Conservation (phyloP, 2,797 vertebrate genomes). For the Mormyrops boulengeri region DNA sequence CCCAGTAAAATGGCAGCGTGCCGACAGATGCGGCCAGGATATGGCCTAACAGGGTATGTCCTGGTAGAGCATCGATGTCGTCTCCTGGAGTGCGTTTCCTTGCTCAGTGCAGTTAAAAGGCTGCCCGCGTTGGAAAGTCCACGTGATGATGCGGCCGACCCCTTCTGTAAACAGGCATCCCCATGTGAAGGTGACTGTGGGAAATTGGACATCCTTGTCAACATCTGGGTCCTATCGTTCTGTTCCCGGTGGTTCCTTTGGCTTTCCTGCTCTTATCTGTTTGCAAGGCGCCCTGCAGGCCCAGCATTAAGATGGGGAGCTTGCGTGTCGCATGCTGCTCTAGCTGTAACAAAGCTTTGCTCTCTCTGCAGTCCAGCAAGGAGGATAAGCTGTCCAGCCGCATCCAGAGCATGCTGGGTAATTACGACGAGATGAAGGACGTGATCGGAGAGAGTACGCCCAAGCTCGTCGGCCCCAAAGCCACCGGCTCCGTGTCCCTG, state of each 20-base stretch:
- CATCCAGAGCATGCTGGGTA: conserved; percentile 98
- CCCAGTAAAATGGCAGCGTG: background rate
- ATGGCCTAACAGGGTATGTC: background rate
- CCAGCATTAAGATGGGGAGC: background rate
- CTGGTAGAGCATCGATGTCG: background rate
- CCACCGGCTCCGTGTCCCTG: conserved; percentile 70
- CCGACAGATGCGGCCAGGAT: background rate
- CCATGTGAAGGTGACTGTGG: background rate
- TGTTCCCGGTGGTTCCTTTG: background rate
- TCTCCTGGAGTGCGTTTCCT: background rate
- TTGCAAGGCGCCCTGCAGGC: background rate
- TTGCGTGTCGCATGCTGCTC: background rate
- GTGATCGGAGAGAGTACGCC: conserved; percentile 87
- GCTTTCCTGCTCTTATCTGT: background rate
- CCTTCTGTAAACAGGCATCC: background rate
- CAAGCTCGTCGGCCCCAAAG: conserved; percentile 80
- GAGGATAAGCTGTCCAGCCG: conserved; percentile 98
- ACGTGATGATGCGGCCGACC: background rate
- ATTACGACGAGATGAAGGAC: conserved; percentile 99
- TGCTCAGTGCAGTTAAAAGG: background rate
- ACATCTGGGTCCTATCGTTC: background rate
- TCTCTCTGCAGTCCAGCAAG: conserved; percentile 75
- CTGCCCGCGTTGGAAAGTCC: background rate
- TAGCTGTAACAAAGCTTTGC: background rate
- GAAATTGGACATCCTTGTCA: too few relatives aligned